phyloP scores from a whole-genome alignment of 2,113 vertebrate genomes.

The Empidonax alnorum region DNA sequence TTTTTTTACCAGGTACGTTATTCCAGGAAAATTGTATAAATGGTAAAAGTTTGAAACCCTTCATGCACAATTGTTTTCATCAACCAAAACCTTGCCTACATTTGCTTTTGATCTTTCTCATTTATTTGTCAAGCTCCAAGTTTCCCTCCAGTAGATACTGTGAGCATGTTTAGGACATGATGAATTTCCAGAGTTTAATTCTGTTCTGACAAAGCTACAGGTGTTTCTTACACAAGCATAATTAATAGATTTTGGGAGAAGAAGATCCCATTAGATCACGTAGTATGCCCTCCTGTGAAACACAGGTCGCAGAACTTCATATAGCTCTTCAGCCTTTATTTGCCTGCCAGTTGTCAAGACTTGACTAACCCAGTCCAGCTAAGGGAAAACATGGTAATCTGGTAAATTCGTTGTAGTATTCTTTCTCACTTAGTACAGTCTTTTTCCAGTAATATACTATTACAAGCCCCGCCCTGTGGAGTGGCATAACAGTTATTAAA shows the following conservation, averaged over 20 bases:
- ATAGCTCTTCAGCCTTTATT: neutral
- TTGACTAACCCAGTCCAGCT: neutral
- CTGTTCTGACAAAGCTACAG: neutral
- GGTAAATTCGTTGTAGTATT: neutral
- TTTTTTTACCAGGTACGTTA: neutral
- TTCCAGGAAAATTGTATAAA: neutral
- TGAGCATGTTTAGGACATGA: neutral
- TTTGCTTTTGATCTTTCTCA: neutral
- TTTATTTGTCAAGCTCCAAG: neutral
- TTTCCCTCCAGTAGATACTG: neutral
- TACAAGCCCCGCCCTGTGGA: neutral
- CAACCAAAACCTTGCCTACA: neutral
- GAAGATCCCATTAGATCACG: neutral
- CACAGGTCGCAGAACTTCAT: neutral
- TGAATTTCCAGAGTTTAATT: neutral
- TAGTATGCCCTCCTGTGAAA: neutral
- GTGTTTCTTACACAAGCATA: neutral
- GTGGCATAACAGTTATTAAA: neutral
- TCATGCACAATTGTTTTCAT: neutral
- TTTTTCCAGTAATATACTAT: neutral
- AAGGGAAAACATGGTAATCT: neutral
- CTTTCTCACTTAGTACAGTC: neutral
- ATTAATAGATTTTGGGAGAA: neutral
- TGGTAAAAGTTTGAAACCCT: neutral
- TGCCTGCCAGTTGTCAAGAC: neutral